A percentile compares a stretch with the other conserved stretches of the same genome.
These are phyloP conservation scores for Ceraclea dissimilis DNA, from an alignment of 2,888 invertebrate species.

Conservation along the genomic window DNA sequence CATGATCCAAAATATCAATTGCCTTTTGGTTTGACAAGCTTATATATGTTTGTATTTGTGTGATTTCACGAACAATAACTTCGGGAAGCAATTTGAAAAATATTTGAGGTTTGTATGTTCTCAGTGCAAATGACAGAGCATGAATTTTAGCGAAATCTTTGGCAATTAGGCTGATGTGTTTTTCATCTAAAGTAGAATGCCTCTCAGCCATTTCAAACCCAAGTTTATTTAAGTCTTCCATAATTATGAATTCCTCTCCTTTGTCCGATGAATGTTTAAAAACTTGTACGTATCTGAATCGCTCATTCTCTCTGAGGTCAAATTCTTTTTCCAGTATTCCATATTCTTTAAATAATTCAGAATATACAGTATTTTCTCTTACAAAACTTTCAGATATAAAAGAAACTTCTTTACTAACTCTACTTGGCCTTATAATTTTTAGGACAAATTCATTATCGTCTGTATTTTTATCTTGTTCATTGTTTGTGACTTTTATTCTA, in stretches of 20 bases:
- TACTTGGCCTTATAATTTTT: background rate
- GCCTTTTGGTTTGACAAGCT: background rate
- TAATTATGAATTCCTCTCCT: background rate
- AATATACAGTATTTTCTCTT: background rate
- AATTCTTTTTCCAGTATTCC: background rate
- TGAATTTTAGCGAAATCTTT: background rate
- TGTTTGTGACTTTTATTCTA: background rate
- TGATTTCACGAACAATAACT: background rate
- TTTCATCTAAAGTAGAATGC: background rate
- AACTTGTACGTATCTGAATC: background rate
- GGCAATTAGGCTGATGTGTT: background rate
- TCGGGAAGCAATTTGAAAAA: background rate
- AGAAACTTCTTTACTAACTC: background rate
- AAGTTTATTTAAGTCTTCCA: background rate
- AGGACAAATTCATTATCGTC: background rate
- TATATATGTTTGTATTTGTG: background rate
- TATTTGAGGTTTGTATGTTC: background rate
- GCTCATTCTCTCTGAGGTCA: background rate
- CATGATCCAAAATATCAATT: background rate
- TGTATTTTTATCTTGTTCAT: background rate
- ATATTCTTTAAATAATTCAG: background rate
- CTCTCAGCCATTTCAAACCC: background rate
- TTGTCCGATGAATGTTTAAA: background rate
- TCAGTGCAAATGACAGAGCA: background rate
- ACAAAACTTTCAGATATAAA: background rate